A percentile compares a stretch with the other conserved stretches of the same genome.
These are phyloP conservation scores for Euborellia annulipes DNA, from an alignment of 1,140 invertebrate genomes.

Conservation along the genomic window DNA sequence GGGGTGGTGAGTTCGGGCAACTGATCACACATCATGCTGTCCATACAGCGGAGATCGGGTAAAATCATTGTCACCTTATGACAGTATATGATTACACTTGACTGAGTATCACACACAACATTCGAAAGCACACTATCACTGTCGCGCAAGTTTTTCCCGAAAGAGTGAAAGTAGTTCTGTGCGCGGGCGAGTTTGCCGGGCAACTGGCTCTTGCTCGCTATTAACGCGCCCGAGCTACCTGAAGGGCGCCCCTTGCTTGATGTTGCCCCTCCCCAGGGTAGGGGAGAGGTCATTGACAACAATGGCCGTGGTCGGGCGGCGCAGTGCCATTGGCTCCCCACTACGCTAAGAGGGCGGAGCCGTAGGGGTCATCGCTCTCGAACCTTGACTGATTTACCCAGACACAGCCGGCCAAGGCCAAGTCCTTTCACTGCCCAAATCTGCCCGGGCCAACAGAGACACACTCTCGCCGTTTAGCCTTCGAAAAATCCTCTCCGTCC, in stretches of 20 bases:
- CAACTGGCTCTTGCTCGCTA: conserved; percentile 5
- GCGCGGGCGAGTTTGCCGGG: background rate
- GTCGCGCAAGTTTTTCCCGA: conserved; percentile 18
- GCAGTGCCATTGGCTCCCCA: conserved; percentile 8
- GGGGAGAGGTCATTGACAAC: conserved; percentile 13
- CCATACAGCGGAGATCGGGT: conserved; percentile 13
- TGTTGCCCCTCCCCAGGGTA: conserved; percentile 10
- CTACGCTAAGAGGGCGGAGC: conserved; percentile 21
- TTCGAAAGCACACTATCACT: conserved; percentile 13
- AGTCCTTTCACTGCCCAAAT: background rate
- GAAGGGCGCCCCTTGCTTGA: conserved; percentile 2
- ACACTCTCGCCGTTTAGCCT: background rate
- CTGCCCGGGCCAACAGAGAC: background rate
- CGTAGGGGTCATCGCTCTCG: conserved; percentile 41
- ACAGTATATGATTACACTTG: conserved; percentile 4
- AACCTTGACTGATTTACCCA: conserved; percentile 56
- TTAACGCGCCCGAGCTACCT: conserved; percentile 4
- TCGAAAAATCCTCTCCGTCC: background rate
- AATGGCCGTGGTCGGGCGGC: conserved; percentile 2
- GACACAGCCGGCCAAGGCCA: conserved; percentile 40
- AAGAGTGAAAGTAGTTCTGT: background rate
- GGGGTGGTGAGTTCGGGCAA: conserved; percentile 22
- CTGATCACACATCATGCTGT: conserved; percentile 18
- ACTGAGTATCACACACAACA: conserved; percentile 5
- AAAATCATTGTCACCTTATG: conserved; percentile 9